phyloP scores from a whole-genome alignment of 2,797 vertebrate species.

The Cirrhinus molitorella region DNA sequence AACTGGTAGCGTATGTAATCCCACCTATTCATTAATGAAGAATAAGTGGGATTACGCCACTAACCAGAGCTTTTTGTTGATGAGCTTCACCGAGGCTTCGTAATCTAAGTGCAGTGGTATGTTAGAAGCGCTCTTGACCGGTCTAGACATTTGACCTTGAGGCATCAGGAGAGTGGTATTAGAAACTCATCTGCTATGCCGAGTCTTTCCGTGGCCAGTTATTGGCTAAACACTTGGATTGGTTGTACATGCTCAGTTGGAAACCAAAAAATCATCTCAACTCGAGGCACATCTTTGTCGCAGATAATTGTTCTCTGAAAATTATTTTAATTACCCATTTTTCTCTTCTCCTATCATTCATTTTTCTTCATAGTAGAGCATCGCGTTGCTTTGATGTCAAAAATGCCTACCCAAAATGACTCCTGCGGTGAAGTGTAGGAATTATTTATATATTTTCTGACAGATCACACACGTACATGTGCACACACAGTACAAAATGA shows the following conservation, averaged over 20 bases:
- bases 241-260: background rate
- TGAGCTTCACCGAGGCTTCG: slow-evolving; percentile 3
- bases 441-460: slow-evolving; percentile 12
- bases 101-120: slow-evolving; percentile 11
- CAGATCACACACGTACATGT: background rate
- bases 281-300: slow-evolving; percentile 11
- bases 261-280: background rate
- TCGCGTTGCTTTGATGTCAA: background rate
- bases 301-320: slow-evolving; percentile 24
- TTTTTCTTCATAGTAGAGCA: background rate
- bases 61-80: slow-evolving; percentile 30
- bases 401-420: slow-evolving; percentile 6
- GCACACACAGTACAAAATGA: background rate
- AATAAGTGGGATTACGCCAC: background rate
- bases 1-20: slow-evolving; percentile 13
- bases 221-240: background rate
- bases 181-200: background rate
- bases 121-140: background rate
- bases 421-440: background rate
- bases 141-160: slow-evolving; percentile 32
- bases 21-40: slow-evolving; percentile 26
- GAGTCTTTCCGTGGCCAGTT: background rate
- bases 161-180: background rate
- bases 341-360: slow-evolving; percentile 7
- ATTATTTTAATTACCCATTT: slow-evolving; percentile 1